These are phyloP conservation scores for Fukomys damarensis DNA, from an alignment of 2,113 vertebrate genomes.

Conservation along the genomic window DNA sequence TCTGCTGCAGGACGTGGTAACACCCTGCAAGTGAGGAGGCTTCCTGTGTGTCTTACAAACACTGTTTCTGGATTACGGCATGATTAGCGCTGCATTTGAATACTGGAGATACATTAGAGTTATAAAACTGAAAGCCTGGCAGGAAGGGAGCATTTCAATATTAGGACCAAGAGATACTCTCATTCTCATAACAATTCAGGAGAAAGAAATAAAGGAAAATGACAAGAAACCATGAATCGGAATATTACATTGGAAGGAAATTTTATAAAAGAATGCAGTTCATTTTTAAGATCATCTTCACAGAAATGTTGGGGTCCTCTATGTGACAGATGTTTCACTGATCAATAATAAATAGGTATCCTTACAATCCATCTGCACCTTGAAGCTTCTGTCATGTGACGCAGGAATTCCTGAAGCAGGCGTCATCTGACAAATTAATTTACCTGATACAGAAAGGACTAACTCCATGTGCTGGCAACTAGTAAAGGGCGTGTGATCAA, in stretches of 20 bases:
- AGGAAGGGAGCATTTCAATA: neutral
- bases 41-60: neutral
- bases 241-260: neutral
- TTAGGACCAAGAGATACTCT: neutral
- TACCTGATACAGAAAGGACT: neutral
- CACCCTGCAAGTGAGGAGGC: neutral
- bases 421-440: neutral
- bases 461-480: neutral
- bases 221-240: neutral
- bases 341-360: neutral
- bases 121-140: neutral
- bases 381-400: neutral
- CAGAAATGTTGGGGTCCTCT: neutral
- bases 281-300: conserved; percentile 32
- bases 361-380: neutral
- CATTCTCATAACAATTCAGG: neutral
- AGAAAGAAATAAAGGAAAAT: neutral
- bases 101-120: neutral
- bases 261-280: neutral
- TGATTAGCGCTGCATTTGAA: neutral
- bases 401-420: too few relatives aligned
- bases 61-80: neutral
- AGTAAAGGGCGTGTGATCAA: neutral
- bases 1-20: neutral
- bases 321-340: neutral